Conservation (phyloP, 1,140 invertebrate species). For the Aphis gossypii region DNA sequence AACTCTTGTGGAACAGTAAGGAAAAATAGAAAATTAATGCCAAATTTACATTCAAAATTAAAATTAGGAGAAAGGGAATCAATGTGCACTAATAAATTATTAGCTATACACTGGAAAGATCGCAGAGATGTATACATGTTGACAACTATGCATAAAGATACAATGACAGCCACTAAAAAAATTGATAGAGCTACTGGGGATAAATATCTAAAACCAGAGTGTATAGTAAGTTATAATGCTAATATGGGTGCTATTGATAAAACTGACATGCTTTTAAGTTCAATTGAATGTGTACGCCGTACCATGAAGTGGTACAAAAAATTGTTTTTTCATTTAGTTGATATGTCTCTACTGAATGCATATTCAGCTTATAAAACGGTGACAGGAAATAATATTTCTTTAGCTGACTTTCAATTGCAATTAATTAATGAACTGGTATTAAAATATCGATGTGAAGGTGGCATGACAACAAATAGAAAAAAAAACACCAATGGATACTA, state of each 20-base stretch:
- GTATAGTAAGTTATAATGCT: constrained; percentile 64
- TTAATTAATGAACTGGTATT: constrained; percentile 48
- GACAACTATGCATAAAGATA: constrained; percentile 61
- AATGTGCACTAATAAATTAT: constrained; percentile 60
- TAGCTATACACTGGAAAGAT: constrained; percentile 63
- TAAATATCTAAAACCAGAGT: constrained; percentile 62
- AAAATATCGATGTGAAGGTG: constrained; percentile 21
- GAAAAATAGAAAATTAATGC: constrained; percentile 62
- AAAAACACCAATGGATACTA: background rate
- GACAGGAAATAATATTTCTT: constrained; percentile 29
- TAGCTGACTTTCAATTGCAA: constrained; percentile 51
- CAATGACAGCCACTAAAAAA: constrained; percentile 59
- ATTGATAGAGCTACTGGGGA: constrained; percentile 32
- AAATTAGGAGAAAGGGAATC: constrained; percentile 61
- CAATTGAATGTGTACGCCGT: constrained; percentile 62
- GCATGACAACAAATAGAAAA: background rate
- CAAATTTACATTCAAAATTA: constrained; percentile 60
- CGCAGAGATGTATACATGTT: constrained; percentile 62
- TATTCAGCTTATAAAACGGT: constrained; percentile 43
- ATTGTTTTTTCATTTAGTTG: constrained; percentile 62
- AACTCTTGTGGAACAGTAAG: constrained; percentile 62
- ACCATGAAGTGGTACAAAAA: constrained; percentile 65
- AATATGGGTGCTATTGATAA: constrained; percentile 64
- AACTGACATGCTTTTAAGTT: constrained; percentile 63
- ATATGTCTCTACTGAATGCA: constrained; percentile 59